Base-by-base conservation (phyloP, 2,113 vertebrate genomes). In the Paradisaea rubra region DNA sequence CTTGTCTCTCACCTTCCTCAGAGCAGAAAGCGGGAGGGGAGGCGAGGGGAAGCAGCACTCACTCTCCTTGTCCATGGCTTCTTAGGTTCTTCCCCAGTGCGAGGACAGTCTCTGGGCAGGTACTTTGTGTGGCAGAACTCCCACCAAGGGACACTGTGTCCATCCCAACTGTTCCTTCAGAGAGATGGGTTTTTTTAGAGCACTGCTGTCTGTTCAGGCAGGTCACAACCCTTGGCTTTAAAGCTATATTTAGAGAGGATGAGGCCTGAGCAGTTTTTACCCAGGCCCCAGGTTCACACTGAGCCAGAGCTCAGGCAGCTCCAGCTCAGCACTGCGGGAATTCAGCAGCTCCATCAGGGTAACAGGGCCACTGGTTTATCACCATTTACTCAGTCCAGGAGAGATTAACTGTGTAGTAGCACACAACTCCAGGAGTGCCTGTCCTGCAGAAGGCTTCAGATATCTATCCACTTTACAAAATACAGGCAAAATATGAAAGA, bases 301-400 rank as follows among this genome's bases (percentile, higher is more conserved):
- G 74, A 68, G 66, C 35, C 77, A 39, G 60, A 66, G 64, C 35
- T 89, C n/a, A 47, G 54, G 31, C 52, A 63, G 42, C 27, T 31
- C 31, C 0, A 0, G 27, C 65, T 82, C 65, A 54, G 81, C 70
- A 6, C 61, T 39, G 78, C 2, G 1, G 74, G 68, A 90, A 42
- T 57, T 47, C 45, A 57, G 73, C 81, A 84, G n/a, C 52, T 19
- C 47, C 15, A 28, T 30, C 74, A 61, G 17, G 30, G 31, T 54
- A 70, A 63, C 7, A 14, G 17, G 49, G 77, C 70, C 2, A 3
- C 39, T 4, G 1, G n/a, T 74, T 3, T 66, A 22, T 59, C 37
- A 4, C 53, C 37, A 31, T 71, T 85, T 68, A 20, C 23, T n/a
- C 37, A 24, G 78, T n/a, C 61, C 52, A 44, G 78, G 61, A 87